These are phyloP conservation scores for Drosophila suzukii DNA, from an alignment of 1,140 invertebrate species.

Conservation along the genomic window DNA sequence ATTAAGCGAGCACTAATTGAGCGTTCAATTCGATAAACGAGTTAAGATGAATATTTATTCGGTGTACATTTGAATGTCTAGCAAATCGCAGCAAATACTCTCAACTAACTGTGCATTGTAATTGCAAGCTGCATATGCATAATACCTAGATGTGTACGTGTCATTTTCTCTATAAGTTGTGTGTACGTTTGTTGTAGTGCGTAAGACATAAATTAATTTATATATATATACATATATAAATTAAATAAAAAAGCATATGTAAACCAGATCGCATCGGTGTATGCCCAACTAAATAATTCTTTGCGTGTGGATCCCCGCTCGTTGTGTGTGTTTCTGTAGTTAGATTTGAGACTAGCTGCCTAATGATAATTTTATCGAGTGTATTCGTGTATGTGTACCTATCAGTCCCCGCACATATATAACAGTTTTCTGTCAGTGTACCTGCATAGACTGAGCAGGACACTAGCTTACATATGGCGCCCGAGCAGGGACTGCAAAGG, in stretches of 20 bases:
- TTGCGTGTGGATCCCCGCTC: slow-evolving; percentile 26
- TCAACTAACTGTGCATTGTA: slow-evolving; percentile 46
- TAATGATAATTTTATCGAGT: slow-evolving; percentile 33
- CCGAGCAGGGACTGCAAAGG: slow-evolving; percentile 1
- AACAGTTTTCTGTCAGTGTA: slow-evolving; percentile 6
- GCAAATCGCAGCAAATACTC: slow-evolving; percentile 35
- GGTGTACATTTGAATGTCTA: slow-evolving; percentile 56
- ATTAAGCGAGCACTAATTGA: slow-evolving; percentile 8
- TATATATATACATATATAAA: slow-evolving; percentile 16
- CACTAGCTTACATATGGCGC: background rate
- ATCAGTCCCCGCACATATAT: slow-evolving; percentile 1
- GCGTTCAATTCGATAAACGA: slow-evolving; percentile 5
- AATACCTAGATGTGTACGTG: slow-evolving; percentile 13
- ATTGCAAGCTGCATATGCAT: slow-evolving; percentile 35
- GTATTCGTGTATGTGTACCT: slow-evolving; percentile 12
- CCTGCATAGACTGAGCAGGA: background rate
- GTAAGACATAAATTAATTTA: slow-evolving; percentile 25
- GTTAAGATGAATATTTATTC: slow-evolving; percentile 14
- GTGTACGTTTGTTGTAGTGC: slow-evolving; percentile 29
- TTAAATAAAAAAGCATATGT: slow-evolving; percentile 12
- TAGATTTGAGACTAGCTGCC: slow-evolving; percentile 39
- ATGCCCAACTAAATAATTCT: slow-evolving; percentile 17
- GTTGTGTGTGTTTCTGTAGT: slow-evolving; percentile 46
- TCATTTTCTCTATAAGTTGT: slow-evolving; percentile 26
- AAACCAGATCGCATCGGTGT: slow-evolving; percentile 12